Conservation (phyloP, 2,113 vertebrate species). For the Pygoscelis adeliae region DNA sequence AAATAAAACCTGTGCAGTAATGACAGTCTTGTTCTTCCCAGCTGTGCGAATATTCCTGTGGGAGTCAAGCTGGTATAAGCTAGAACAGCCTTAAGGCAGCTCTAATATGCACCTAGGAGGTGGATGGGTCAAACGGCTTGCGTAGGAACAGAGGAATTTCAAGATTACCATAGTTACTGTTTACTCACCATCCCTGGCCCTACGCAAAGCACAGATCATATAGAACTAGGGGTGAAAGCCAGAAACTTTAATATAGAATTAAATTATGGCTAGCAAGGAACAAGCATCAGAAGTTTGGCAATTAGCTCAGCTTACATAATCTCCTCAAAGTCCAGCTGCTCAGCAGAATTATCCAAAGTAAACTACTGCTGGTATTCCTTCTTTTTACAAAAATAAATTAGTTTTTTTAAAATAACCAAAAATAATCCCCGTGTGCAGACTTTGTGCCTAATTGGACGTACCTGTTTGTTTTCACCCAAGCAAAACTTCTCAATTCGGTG, state of each 20-base stretch:
- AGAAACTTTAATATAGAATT: conserved; percentile 11
- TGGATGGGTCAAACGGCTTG: not conserved
- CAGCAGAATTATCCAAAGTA: conserved; percentile 40
- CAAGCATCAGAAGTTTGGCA: conserved; percentile 30
- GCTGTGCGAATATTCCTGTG: not conserved
- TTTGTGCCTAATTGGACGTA: not conserved
- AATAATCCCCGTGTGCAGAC: not conserved
- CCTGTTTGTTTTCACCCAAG: not conserved
- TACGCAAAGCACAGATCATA: not conserved
- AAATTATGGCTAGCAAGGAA: conserved; percentile 14
- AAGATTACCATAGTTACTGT: conserved; percentile 20
- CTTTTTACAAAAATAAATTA: not conserved
- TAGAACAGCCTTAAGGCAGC: not conserved
- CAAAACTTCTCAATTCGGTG: not conserved
- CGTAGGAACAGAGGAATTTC: not conserved
- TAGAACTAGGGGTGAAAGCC: not conserved
- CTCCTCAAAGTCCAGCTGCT: conserved; percentile 38
- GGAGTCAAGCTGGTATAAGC: not conserved
- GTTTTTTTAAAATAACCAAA: not conserved
- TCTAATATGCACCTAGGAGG: not conserved
- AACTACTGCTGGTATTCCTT: not conserved
- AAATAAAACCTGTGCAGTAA: not conserved
- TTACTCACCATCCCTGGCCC: not conserved
- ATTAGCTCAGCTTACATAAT: conserved; percentile 36
- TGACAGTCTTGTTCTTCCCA: not conserved